Evolutionary conservation across 2,888 invertebrate genomes (phyloP).

Genomic region (Baronia brevicornis): DNA sequence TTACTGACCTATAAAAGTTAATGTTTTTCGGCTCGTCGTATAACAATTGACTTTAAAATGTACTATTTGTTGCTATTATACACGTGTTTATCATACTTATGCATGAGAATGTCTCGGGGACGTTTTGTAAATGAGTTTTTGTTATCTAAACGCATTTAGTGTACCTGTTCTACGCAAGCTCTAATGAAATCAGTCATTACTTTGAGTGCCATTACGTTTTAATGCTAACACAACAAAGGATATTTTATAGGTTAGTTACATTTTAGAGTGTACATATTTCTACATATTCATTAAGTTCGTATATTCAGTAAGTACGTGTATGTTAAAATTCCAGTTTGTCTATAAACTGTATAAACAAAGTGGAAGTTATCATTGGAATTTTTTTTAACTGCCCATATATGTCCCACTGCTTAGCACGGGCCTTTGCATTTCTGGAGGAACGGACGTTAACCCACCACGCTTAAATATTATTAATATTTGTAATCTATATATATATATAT

Average conservation of each 20-base stretch:
- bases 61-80: constrained; percentile 18
- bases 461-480: too few relatives aligned
- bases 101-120: constrained; percentile 31
- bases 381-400: too few relatives aligned
- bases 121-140: constrained; percentile 42
- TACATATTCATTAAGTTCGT: constrained; percentile 9
- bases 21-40: constrained; percentile 7
- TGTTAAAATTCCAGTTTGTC: too few relatives aligned
- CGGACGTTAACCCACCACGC: too few relatives aligned
- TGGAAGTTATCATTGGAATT: too few relatives aligned
- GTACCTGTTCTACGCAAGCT: constrained; percentile 34
- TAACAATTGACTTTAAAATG: constrained; percentile 11
- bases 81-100: constrained; percentile 19
- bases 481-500: too few relatives aligned
- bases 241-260: constrained; percentile 18
- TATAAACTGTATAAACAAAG: too few relatives aligned
- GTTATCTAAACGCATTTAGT: constrained; percentile 44
- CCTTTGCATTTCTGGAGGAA: too few relatives aligned
- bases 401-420: too few relatives aligned
- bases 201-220: constrained; percentile 50
- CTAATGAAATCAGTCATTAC: constrained; percentile 69
- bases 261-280: constrained; percentile 17
- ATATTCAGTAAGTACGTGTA: too few relatives aligned
- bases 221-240: constrained; percentile 37
- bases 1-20: constrained; percentile 8